phyloP scores from a whole-genome alignment of 2,888 invertebrate species.

The Drosophila nigricruria region DNA sequence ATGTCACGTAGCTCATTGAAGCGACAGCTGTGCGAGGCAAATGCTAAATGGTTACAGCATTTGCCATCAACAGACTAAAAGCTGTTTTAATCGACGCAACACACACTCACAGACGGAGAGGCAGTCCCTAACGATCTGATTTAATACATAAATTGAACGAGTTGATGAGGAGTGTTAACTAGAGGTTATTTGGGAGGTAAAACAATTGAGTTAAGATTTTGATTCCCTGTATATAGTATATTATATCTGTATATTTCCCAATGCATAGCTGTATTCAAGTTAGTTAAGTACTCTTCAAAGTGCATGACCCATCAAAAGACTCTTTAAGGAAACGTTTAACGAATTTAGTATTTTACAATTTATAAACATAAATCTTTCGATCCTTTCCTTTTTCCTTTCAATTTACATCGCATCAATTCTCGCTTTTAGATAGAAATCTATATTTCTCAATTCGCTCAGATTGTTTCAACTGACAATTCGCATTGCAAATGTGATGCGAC shows the following conservation, averaged over 20 bases:
- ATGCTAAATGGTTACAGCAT: constrained; percentile 52
- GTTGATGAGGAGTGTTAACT: not conserved
- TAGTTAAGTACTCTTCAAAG: too few species aligned
- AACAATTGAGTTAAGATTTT: not conserved
- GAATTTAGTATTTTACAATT: not conserved
- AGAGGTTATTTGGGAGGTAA: not conserved
- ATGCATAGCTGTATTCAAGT: too few species aligned
- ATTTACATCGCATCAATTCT: constrained; percentile 3
- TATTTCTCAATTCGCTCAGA: constrained; percentile 27
- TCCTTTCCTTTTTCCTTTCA: not conserved
- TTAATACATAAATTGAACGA: constrained; percentile 4
- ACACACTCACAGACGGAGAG: not conserved
- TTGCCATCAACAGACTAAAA: constrained; percentile 48
- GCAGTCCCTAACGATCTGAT: not conserved
- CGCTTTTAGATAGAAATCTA: constrained; percentile 12
- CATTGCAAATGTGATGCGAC: constrained; percentile 49
- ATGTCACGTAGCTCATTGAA: constrained; percentile 65
- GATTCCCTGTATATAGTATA: too few species aligned
- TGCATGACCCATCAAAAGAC: too few species aligned
- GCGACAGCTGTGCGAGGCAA: constrained; percentile 53
- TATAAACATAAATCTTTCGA: constrained; percentile 3
- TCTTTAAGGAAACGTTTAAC: not conserved
- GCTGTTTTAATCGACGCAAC: constrained; percentile 43
- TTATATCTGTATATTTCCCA: too few species aligned
- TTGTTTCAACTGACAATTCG: constrained; percentile 36